Evolutionary conservation across 2,888 invertebrate genomes (phyloP), one percentile per base, ranked within the genome.

Genomic region (Reticulitermes lucifugus): DNA sequence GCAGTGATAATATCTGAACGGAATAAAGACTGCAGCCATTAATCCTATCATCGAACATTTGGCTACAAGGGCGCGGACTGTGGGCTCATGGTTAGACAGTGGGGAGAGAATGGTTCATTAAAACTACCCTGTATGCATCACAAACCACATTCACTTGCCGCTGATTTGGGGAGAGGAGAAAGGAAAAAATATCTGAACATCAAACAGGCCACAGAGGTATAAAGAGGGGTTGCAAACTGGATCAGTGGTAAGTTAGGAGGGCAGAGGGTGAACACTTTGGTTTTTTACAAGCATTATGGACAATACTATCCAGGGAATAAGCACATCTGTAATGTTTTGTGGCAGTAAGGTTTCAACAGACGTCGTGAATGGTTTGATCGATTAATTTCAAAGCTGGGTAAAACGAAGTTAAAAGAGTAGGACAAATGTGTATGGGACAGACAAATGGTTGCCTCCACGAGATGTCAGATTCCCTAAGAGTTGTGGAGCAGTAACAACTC

Each of bases 1-100:
- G 77, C n/a, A 77, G 46, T 46, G 77, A 77, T 77, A n/a, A 77
- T 77, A 77, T 77, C 77, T 77, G 25, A 65, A 65, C 65, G 65
- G 14, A 65, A 65, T 46, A 73, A 70, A 41, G 73, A 73, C 35
- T 41, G 41, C 9, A 14, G 73, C 18, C 41, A 73, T 73, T 73
- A 73, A 73, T 73, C 73, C 73, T 35, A 73, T 73, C 21, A 65
- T 10, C 7, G 46, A 77, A 46, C 77, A 77, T 29, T 75, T 75
- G 75, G 75, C 43, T 75, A 75, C 75, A 43, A 75, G 75, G 75
- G 75, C 35, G 75, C 75, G 43, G 60, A 60, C 60, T n/a, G 21
- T 73, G 73, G 73, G 73, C 21, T 46, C 77, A 9, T 46, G 43
- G 46, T n/a, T 46, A n/a, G 43, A 46, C 51, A 46, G 77, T 77